phyloP scores from a whole-genome alignment of 2,888 invertebrate species.

The Andrena dorsata region DNA sequence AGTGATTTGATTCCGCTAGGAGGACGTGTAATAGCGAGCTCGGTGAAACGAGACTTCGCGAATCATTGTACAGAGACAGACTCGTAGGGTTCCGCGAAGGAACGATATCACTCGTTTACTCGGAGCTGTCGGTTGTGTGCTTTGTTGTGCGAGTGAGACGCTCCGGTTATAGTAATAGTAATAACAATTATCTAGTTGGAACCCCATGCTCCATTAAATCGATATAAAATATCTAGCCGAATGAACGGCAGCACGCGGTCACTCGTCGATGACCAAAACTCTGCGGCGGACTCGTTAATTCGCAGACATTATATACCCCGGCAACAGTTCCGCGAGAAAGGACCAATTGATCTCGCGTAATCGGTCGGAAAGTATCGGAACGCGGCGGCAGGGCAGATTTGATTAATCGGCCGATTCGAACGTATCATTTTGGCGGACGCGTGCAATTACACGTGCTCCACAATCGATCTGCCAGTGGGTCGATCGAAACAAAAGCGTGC shows the following conservation, averaged over 20 bases:
- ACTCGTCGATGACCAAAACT: neutral
- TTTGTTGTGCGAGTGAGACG: neutral
- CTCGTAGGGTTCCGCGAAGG: neutral
- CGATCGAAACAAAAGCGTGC: constrained; percentile 36
- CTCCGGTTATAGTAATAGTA: too few relatives aligned
- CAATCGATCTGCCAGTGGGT: constrained; percentile 38
- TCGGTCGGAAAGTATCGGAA: constrained; percentile 55
- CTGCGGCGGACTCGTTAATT: constrained; percentile 14
- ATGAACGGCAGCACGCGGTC: neutral
- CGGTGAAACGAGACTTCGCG: constrained; percentile 15
- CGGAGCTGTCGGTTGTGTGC: neutral
- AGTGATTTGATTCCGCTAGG: constrained; percentile 30
- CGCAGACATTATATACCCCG: constrained; percentile 25
- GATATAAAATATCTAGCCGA: neutral
- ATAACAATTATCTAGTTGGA: too few relatives aligned
- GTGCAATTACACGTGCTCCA: constrained; percentile 54
- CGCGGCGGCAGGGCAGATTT: constrained; percentile 38
- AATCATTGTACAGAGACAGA: neutral
- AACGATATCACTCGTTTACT: neutral
- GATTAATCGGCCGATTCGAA: constrained; percentile 60
- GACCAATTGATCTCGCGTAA: constrained; percentile 47
- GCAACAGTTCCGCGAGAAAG: neutral
- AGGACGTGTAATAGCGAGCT: neutral
- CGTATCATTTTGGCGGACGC: constrained; percentile 42
- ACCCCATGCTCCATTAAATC: neutral